phyloP scores from a whole-genome alignment of 2,113 vertebrate species.

The Ammodytes marinus region DNA sequence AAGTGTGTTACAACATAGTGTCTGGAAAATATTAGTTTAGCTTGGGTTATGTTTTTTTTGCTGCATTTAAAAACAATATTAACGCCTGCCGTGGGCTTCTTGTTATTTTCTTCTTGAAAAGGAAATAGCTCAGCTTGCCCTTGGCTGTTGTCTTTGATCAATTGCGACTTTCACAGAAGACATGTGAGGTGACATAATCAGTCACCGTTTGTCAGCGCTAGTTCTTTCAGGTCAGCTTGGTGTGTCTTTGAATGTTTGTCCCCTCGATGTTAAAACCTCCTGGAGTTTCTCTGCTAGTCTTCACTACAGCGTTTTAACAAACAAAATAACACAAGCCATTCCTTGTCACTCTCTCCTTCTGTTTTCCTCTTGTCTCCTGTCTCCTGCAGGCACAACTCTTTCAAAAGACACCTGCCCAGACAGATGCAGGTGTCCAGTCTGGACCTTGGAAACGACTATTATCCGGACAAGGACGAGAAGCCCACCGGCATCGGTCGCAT shows the following conservation, averaged over 20 bases:
- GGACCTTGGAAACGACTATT: slow-evolving; percentile 89
- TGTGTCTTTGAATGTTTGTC: neutral
- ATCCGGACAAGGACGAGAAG: slow-evolving; percentile 87
- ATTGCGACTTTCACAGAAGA: neutral
- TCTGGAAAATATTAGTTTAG: neutral
- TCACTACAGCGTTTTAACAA: slow-evolving; percentile 13
- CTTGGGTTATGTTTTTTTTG: neutral
- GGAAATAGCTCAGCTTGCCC: neutral
- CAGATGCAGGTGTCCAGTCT: slow-evolving; percentile 95
- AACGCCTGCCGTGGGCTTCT: neutral
- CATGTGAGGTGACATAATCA: neutral
- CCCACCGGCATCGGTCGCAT: slow-evolving; percentile 94
- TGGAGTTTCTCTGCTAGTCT: neutral
- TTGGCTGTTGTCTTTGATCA: slow-evolving; percentile 5
- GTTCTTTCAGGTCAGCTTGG: neutral
- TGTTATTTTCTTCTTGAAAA: neutral
- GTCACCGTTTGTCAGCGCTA: neutral
- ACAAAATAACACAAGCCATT: neutral
- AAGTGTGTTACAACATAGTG: neutral
- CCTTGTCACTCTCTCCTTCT: neutral
- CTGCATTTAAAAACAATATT: slow-evolving; percentile 5
- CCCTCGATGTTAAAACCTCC: neutral
- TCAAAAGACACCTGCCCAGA: slow-evolving; percentile 94
- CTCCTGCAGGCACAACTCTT: slow-evolving; percentile 93
- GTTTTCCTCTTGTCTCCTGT: slow-evolving; percentile 72